Base-by-base conservation (phyloP, 2,888 invertebrate genomes). In the Athrips mouffetella region DNA sequence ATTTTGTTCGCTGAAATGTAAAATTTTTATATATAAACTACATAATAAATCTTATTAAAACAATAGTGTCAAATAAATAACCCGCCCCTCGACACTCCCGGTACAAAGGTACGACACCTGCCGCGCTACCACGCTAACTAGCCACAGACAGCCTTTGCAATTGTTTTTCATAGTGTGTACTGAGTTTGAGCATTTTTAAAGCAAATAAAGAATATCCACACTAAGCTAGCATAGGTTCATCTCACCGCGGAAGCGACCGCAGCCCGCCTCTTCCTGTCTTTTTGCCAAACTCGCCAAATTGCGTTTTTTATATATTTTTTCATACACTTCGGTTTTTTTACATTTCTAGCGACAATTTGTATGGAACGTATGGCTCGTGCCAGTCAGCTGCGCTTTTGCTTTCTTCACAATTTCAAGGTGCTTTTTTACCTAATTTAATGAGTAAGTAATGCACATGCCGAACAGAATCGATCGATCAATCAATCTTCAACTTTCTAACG, bases 201-300 rank as follows among this genome's bases (percentile, higher is more conserved):
- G n/a, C n/a, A n/a, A 10, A 2, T 27, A 10, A 10, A n/a, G 27
- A 27, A 57, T 47, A 53, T 81, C 84, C 76, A 76, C 48, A 59
- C 25, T 64, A 70, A 48, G 23, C 52, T 47, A 35, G 5, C 64
- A 41, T 23, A 27, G 46, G n/a, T 51, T 31, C 51, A 54, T 46
- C 56, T 67, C 67, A 84, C 84, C 86, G 60, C 87, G 87, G 87
- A 87, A 87, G 81, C 81, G 58, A 66, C 85, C 86, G 64, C 87
- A 83, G 75, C 66, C 75, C 74, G 79, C 80, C 79, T 84, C 85
- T 86, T 85, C 86, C 86, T 80, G 84, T 76, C 77, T 76, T 73
- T 69, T 73, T 69, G 71, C 68, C 67, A 79, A 35, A 71, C 73
- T 74, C 71, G 77, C 80, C 74, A 81, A 85, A 81, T 82, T 80